Base-by-base conservation (phyloP, 1,140 invertebrate species). In the Drosophila parabipectinata region DNA sequence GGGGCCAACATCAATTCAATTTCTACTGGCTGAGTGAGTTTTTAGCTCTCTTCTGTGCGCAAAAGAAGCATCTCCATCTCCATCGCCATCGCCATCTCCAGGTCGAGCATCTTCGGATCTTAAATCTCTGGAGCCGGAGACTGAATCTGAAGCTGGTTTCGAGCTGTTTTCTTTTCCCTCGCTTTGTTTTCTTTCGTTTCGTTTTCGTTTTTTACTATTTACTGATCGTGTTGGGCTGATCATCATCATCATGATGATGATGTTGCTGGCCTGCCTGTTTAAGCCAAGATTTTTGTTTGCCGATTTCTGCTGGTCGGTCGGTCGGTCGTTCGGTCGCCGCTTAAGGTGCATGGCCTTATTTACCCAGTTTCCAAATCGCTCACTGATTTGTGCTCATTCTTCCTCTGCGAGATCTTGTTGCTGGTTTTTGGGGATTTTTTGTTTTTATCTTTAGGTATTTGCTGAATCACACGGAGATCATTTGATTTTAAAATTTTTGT, bases 321-420 rank as follows among this genome's bases (percentile, higher is more conserved):
- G 21, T 32, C 21, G 24, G 44, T 21, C 21, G 21, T 2, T 21
- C 21, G 21, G 21, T 32, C 21, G 61, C 62, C 32, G 58, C 63
- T 78, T 60, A 81, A 85, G 80, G 78, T 90, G 74, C 84, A 89
- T 91, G 89, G 89, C 89, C 89, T 91, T 91, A 85, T 91, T 91
- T 89, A 91, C 89, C 89, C 81, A 91, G 76, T 83, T 91, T 90
- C 55, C 53, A 74, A 80, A 85, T 75, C 75, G 64, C 57, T 67
- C 39, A 45, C 52, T 60, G 59, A 75, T 64, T 83, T 73, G 52
- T 71, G 54, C 50, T 32, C 56, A 51, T 77, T 64, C 61, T 54
- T 37, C 18, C 39, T 44, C 53, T 26, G 26, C 28, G 24, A 18
- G 62, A 48, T 68, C 30, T 15, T 5, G 50, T 4, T 7, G 12